A percentile compares a stretch with the other conserved stretches of the same genome.
Conservation (phyloP, 1,140 invertebrate genomes). For the Magallana angulata region DNA sequence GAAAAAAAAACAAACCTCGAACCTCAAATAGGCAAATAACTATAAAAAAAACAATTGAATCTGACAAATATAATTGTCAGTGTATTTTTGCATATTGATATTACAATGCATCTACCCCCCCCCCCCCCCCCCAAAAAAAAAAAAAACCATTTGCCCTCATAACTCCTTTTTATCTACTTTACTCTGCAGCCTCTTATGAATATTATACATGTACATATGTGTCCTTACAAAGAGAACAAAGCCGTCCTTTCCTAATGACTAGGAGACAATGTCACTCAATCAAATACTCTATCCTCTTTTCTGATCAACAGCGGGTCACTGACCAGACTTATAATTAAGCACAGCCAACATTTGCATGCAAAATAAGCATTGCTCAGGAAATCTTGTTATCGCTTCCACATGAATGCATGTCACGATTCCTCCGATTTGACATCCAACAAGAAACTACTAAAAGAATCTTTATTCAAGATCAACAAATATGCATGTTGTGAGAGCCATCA, state of each 20-base stretch:
- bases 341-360: slow-evolving; percentile 12
- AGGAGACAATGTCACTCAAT: slow-evolving; percentile 12
- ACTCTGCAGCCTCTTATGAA: no score
- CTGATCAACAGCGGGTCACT: not conserved
- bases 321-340: slow-evolving; percentile 26
- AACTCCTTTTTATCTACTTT: no score
- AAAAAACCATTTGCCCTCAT: no score
- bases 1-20: no score
- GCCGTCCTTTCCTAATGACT: not conserved
- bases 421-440: not conserved
- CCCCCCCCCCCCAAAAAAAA: no score
- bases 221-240: not conserved
- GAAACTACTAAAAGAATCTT: not conserved
- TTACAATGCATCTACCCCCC: no score
- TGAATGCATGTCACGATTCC: slow-evolving; percentile 13
- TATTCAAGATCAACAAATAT: not conserved
- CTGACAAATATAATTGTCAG: no score
- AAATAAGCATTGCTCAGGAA: slow-evolving; percentile 5
- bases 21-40: no score
- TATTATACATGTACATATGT: no score
- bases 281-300: not conserved
- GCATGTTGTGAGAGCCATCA: not conserved
- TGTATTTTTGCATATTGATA: no score
- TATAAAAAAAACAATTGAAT: no score
- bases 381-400: not conserved